phyloP scores from a whole-genome alignment of 2,797 vertebrate species.

The Choloepus didactylus region DNA sequence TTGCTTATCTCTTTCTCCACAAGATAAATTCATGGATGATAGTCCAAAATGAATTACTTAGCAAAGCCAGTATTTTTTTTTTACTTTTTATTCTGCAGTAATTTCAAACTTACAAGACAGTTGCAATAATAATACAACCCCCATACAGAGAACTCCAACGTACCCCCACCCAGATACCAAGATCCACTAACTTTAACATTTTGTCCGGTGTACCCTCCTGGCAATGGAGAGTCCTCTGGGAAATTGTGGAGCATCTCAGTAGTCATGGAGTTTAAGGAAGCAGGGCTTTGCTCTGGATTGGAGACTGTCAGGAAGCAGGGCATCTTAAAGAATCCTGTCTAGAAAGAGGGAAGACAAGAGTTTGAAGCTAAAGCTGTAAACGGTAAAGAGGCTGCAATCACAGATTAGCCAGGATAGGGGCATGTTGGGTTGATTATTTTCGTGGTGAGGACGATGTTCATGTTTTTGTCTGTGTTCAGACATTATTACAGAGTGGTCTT shows the following conservation, averaged over 20 bases:
- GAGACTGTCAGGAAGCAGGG: not conserved
- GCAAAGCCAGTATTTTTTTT: not conserved
- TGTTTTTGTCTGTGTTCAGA: not conserved
- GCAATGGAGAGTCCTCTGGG: not conserved
- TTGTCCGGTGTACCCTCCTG: not conserved
- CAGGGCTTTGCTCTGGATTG: too few species aligned
- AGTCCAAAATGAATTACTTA: not conserved
- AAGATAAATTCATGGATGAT: not conserved
- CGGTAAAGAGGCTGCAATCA: not conserved
- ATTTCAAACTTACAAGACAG: too few species aligned
- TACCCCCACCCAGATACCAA: too few species aligned
- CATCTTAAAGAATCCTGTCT: not conserved
- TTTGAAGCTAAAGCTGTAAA: not conserved
- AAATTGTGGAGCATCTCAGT: not conserved
- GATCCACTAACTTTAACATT: too few species aligned
- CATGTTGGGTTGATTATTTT: not conserved
- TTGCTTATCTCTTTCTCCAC: slow-evolving; percentile 4
- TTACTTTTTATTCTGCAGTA: too few species aligned
- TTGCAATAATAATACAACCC: too few species aligned
- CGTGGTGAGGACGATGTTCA: not conserved
- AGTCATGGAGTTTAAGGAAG: not conserved
- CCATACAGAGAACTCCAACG: too few species aligned
- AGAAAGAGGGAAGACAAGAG: not conserved
- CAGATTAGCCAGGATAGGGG: not conserved
- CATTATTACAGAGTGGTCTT: not conserved